phyloP scores from a whole-genome alignment of 2,797 vertebrate species.

The Enteromius treurensis region DNA sequence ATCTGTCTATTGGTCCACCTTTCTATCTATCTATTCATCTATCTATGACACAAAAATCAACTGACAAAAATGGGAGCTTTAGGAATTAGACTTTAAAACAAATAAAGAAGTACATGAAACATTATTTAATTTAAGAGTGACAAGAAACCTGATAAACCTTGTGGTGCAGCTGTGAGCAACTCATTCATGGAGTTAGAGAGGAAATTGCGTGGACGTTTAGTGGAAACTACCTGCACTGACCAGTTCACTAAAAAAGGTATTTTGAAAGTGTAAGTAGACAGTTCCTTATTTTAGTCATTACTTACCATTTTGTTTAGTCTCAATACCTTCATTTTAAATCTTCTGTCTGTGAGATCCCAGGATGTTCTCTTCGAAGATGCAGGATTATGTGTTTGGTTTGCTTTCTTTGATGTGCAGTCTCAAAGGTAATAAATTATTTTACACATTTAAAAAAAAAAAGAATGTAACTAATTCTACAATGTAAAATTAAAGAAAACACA shows the following conservation, averaged over 20 bases:
- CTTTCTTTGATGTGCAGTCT: not conserved
- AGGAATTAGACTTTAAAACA: not conserved
- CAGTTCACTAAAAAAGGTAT: not conserved
- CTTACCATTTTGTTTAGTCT: not conserved
- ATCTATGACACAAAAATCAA: no score
- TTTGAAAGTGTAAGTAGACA: not conserved
- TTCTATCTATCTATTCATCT: not conserved
- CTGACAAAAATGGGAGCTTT: not conserved
- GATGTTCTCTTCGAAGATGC: not conserved
- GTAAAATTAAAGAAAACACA: not conserved
- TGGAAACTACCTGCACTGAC: not conserved
- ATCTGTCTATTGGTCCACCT: not conserved
- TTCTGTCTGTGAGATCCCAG: not conserved
- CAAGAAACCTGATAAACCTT: not conserved
- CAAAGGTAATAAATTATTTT: not conserved
- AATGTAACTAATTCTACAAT: not conserved
- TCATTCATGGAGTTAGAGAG: not conserved
- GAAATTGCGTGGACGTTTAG: not conserved
- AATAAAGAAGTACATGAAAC: not conserved
- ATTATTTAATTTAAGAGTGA: not conserved
- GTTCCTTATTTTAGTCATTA: slow-evolving; percentile 21
- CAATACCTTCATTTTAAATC: not conserved
- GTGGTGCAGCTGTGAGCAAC: not conserved
- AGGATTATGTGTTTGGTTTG: not conserved
- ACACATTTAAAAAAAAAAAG: not conserved